Evolutionary conservation across 2,113 vertebrate genomes (phyloP), one percentile per base, ranked within the genome.

Genomic region (Petromus typicus): DNA sequence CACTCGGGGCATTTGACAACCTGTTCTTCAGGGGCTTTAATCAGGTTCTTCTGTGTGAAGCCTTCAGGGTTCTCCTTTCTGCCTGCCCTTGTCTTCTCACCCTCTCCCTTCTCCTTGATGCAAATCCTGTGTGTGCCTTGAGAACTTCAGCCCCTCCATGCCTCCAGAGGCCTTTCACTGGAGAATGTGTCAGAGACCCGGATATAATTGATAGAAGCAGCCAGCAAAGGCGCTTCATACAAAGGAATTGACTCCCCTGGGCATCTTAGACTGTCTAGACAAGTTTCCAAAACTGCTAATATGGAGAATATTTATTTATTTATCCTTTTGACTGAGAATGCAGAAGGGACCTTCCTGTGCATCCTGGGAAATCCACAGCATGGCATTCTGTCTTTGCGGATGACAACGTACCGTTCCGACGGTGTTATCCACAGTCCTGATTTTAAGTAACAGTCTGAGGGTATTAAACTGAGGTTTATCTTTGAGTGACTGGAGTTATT

Each of bases 401-500:
- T 92, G 86, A 16, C 93, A 95, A 88, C 97, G 90, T 88, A 79
- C 96, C 94, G 96, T 71, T 89, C 91, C 91, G 95, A 95, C 94
- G 96, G 87, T 94, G 95, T 95, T 83, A 63, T 56, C 54, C 45
- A 5, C 56, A 37, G 75, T 45, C 82, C 86, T 32, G 34, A 85
- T 97, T 97, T 97, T 93, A 86, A 94, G 95, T 9, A 8, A 91
- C 96, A 92, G 94, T 97, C 91, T 95, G 2, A 0, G 11, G 43
- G 57, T 94, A 84, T 95, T 97, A 97, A 97, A 97, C 8, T 80
- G 95, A 97, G 96, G 96, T 98, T 98, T 98, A 98, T 98, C 96
- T 98, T 98, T 97, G 93, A 97, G 94, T 96, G 97, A 97, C 97
- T 40, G 43, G 96, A 97, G 96, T 98, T 98, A 97, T 97, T 98